Conservation (phyloP, 2,113 vertebrate species). For the Scomber japonicus region DNA sequence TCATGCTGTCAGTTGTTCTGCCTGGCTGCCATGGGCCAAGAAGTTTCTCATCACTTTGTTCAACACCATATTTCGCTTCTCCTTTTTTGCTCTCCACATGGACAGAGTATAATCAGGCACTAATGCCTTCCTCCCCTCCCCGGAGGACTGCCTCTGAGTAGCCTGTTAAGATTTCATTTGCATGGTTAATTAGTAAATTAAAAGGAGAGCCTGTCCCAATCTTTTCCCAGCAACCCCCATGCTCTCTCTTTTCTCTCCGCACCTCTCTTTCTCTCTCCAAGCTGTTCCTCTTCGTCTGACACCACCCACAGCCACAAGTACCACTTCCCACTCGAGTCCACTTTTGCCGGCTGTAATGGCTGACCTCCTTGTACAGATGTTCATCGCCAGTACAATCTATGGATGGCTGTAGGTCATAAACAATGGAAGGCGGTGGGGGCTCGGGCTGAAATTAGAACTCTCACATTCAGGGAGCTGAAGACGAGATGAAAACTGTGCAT, state of each 20-base stretch:
- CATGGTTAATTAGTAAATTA: constrained; percentile 89
- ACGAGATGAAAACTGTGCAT: constrained; percentile 51
- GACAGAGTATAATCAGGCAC: constrained; percentile 81
- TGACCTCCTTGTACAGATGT: constrained; percentile 62
- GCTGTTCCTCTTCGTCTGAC: constrained; percentile 58
- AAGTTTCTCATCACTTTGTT: constrained; percentile 77
- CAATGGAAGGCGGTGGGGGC: constrained; percentile 42
- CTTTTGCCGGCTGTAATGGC: constrained; percentile 70
- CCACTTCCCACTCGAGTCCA: constrained; percentile 70
- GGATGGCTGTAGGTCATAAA: constrained; percentile 57
- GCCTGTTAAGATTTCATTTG: constrained; percentile 88
- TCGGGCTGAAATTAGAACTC: constrained; percentile 63
- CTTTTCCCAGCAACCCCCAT: constrained; percentile 73
- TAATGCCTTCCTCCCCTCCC: constrained; percentile 81
- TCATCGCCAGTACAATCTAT: constrained; percentile 44
- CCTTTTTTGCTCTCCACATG: constrained; percentile 59
- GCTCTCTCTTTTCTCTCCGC: constrained; percentile 46
- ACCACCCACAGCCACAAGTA: constrained; percentile 74
- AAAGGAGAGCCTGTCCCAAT: constrained; percentile 82
- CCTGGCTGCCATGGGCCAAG: constrained; percentile 61
- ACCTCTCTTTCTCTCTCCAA: constrained; percentile 55
- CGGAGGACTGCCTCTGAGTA: constrained; percentile 81
- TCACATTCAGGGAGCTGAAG: constrained; percentile 52
- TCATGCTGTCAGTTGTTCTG: constrained; percentile 48
- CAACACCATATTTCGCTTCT: constrained; percentile 74